Evolutionary conservation across 2,797 vertebrate genomes (phyloP).

Genomic region (Chanos chanos): DNA sequence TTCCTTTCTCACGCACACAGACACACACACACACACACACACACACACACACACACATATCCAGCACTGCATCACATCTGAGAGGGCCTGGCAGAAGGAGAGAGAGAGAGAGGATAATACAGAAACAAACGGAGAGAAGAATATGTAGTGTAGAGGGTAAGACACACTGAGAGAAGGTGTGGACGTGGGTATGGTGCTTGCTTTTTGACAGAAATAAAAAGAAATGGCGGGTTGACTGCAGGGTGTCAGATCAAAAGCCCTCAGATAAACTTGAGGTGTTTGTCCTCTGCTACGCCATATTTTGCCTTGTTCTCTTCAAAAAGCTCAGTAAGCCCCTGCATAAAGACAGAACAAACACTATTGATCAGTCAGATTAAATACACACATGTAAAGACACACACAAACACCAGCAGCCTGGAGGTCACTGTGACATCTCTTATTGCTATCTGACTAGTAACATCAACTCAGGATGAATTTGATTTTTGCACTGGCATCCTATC

Average conservation of each 20-base stretch:
- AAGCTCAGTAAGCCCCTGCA: conserved; percentile 56
- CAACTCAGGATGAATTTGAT: no score
- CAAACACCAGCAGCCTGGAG: no score
- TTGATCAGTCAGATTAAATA: background rate
- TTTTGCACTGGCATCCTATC: no score
- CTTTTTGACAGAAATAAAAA: no score
- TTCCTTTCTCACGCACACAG: background rate
- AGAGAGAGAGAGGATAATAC: background rate
- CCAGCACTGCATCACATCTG: background rate
- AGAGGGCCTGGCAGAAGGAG: background rate
- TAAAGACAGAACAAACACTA: background rate
- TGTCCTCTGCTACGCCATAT: conserved; percentile 57
- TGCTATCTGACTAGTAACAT: no score
- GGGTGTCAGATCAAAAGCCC: no score
- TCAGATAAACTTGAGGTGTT: conserved; percentile 65
- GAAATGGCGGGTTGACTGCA: no score
- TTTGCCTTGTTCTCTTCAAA: conserved; percentile 71
- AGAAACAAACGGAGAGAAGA: background rate
- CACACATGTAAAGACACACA: background rate
- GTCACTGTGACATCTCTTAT: no score
- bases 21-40: background rate
- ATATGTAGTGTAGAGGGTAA: background rate
- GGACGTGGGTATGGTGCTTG: no score
- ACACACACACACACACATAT: background rate
- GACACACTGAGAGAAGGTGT: no score